Percentiles rank a stretch among this genome's conserved stretches.
phyloP scores from a whole-genome alignment of 2,113 vertebrate genomes.

The Elaphurus davidianus region DNA sequence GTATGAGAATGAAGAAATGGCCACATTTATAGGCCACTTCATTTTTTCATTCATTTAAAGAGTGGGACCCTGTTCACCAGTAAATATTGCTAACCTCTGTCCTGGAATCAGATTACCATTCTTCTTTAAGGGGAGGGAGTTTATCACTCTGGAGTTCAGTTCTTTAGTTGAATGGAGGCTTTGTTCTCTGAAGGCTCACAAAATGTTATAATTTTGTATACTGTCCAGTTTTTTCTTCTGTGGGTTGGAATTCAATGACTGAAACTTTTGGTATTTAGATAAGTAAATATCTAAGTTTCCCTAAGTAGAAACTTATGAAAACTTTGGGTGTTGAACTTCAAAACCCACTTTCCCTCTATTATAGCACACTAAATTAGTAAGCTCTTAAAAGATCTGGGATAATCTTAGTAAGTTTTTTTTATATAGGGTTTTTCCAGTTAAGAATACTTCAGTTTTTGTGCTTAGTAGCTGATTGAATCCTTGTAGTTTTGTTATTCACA shows the following conservation, averaged over 20 bases:
- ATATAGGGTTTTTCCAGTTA: not conserved
- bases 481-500: conserved; percentile 4
- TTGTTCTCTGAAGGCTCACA: not conserved
- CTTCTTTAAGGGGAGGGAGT: not conserved
- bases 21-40: not conserved
- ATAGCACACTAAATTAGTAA: not conserved
- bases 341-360: not conserved
- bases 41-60: not conserved
- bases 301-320: not conserved
- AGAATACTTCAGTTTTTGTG: conserved; percentile 40
- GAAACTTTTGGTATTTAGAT: not conserved
- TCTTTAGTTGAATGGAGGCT: not conserved
- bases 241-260: not conserved
- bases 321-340: not conserved
- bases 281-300: not conserved
- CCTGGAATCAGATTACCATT: not conserved
- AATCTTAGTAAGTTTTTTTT: conserved; percentile 25
- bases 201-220: not conserved
- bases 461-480: conserved; percentile 32
- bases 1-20: not conserved
- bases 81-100: not conserved
- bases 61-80: not conserved
- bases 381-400: not conserved
- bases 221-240: not conserved
- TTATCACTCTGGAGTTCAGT: not conserved